These are phyloP conservation scores for Dorcus parallelipipedus DNA, from an alignment of 2,888 invertebrate genomes.

Conservation along the genomic window DNA sequence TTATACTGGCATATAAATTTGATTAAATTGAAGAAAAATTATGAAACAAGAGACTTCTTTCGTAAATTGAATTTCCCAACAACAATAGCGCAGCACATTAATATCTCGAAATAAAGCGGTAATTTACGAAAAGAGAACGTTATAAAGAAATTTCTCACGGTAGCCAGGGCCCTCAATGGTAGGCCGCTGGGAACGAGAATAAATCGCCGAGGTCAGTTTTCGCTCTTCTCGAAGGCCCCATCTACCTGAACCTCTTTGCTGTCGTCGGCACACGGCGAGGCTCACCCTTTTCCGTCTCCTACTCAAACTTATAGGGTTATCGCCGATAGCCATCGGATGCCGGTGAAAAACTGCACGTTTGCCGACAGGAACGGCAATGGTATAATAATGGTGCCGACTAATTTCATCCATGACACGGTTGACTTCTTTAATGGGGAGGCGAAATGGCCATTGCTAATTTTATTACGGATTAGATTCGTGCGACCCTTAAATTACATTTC, in stretches of 20 bases:
- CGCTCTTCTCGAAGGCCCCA: not conserved
- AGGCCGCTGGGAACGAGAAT: not conserved
- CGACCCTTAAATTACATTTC: too few species aligned
- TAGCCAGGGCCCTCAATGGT: not conserved
- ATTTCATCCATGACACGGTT: constrained; percentile 33
- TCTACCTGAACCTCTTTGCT: not conserved
- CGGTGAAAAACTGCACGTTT: constrained; percentile 23
- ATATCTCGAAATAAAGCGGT: too few species aligned
- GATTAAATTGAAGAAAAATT: too few species aligned
- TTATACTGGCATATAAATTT: too few species aligned
- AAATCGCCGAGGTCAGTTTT: not conserved
- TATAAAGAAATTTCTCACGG: not conserved
- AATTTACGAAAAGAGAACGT: too few species aligned
- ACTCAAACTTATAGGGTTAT: not conserved
- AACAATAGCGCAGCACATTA: too few species aligned
- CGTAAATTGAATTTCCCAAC: too few species aligned
- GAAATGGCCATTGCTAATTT: constrained; percentile 37
- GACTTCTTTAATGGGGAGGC: constrained; percentile 30
- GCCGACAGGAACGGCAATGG: constrained; percentile 31
- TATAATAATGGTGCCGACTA: constrained; percentile 26
- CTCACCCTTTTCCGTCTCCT: not conserved
- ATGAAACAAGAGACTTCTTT: too few species aligned
- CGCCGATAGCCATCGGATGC: constrained; percentile 7
- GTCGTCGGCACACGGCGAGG: not conserved
- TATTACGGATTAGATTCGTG: constrained; percentile 16